Evolutionary conservation across 37 sponge, comb jelly and placozoan genomes (phyloP).

Genomic region (Axinella damicornis): DNA sequence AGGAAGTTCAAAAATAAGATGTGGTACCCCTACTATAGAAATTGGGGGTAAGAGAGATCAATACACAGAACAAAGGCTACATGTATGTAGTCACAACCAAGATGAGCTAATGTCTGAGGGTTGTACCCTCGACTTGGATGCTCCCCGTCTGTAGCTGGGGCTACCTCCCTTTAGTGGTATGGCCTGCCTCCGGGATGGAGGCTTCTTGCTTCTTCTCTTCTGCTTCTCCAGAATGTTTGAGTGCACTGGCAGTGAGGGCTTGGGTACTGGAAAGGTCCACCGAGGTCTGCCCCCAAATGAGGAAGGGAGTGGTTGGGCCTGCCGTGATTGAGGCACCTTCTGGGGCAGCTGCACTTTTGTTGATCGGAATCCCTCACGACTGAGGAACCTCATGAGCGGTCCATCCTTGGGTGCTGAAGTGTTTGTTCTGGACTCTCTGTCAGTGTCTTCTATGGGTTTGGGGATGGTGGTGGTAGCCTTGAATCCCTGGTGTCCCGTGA

Average conservation of each 20-base stretch:
- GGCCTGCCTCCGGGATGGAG: too few relatives aligned
- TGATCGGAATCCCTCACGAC: constrained; percentile 34
- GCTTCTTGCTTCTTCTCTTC: neutral
- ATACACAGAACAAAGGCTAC: too few relatives aligned
- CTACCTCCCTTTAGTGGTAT: too few relatives aligned
- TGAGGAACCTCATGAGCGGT: constrained; percentile 24
- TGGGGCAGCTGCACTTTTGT: constrained; percentile 24
- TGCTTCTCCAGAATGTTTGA: constrained; percentile 34
- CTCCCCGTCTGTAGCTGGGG: too few relatives aligned
- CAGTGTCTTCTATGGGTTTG: neutral
- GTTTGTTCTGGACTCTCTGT: too few relatives aligned
- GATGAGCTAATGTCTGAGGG: too few relatives aligned
- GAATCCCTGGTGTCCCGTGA: neutral
- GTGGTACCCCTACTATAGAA: too few relatives aligned
- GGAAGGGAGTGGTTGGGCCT: neutral
- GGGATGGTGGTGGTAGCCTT: neutral
- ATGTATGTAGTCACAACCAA: too few relatives aligned
- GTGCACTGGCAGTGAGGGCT: constrained; percentile 9
- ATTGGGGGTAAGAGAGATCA: too few relatives aligned
- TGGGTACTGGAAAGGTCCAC: constrained; percentile 22
- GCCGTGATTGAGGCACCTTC: neutral
- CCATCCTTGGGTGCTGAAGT: neutral
- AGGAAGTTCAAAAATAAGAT: too few relatives aligned
- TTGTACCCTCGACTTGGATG: too few relatives aligned
- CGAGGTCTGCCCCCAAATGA: constrained; percentile 5